Base-by-base conservation (phyloP, 2,888 invertebrate species). In the Cheilosia scutellata region DNA sequence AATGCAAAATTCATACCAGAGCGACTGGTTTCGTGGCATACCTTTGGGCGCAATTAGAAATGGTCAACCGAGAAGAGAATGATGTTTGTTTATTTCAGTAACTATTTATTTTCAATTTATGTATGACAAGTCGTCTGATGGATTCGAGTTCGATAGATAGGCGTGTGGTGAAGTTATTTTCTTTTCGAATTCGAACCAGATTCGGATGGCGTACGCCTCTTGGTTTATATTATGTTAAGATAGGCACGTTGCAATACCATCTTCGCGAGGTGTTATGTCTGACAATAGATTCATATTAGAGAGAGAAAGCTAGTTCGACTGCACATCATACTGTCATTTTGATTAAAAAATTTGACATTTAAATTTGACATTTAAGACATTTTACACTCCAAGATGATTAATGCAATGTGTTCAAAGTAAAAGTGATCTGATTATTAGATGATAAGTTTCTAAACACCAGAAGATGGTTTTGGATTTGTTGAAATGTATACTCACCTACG, bases 31-130 rank as follows among this genome's bases (percentile, higher is more conserved):
- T 9, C 40, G 58, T 58, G 74, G 90, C 88, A 88, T 88, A 88
- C 88, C 88, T 90, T 86, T 80, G 5, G 88, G 90, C 31, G 49
- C 51, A 53, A 68, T 9, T 40, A 5, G 31, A 71, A 49, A 25
- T 40, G 29, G 6, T 27, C 60, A 60, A 37, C 20, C 4, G 27
- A 31, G 11, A 13, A 2, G n/a, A 16, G n/a, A 42, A 33, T 29
- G 20, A 9, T 65, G 11, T 40, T 65, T 65, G 9, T 33, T 7
- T 7, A 47, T 47, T 44, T 82, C 47, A 63, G 62, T 72, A 72
- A 74, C 65, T 71, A 77, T 87, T 65, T 49, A 53, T 62, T 13
- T 16, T 40, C 11, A 47, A 40, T 37, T 25, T 33, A 33, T 57
- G 20, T 57, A 37, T 6, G 11, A 29, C 16, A 29, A 16, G 51